These are phyloP conservation scores for Pollenia amentaria DNA, from an alignment of 2,888 invertebrate genomes.

Conservation along the genomic window DNA sequence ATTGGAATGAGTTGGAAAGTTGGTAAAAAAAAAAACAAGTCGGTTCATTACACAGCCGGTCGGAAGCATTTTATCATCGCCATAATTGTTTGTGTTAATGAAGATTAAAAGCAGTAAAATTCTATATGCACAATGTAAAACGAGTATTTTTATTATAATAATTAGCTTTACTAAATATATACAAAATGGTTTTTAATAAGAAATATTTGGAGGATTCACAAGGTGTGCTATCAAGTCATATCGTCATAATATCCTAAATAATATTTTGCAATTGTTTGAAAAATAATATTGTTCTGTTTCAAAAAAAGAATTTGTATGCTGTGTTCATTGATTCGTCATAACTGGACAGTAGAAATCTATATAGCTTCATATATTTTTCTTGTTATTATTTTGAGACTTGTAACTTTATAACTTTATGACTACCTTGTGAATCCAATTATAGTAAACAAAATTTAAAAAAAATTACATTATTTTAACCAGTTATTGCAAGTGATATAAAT, in stretches of 20 bases:
- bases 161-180: conserved; percentile 1
- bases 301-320: too few species aligned
- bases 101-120: conserved; percentile 19
- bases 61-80: conserved; percentile 17
- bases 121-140: not conserved
- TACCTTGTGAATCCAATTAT: too few species aligned
- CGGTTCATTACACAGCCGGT: not conserved
- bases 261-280: too few species aligned
- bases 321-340: too few species aligned
- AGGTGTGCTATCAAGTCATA: too few species aligned
- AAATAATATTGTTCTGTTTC: too few species aligned
- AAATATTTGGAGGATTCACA: too few species aligned
- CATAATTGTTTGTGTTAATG: conserved; percentile 35
- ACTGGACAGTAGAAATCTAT: too few species aligned
- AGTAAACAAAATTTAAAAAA: not conserved
- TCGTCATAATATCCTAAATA: too few species aligned
- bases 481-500: not conserved
- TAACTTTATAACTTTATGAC: too few species aligned
- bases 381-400: too few species aligned
- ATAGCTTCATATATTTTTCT: too few species aligned
- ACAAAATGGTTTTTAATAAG: conserved; percentile 15
- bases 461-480: not conserved
- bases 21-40: not conserved
- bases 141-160: conserved; percentile 13
- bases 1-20: not conserved